Evolutionary conservation across 2,888 invertebrate genomes (phyloP), one percentile per base, ranked within the genome.

Genomic region (Thymelicus sylvestris): DNA sequence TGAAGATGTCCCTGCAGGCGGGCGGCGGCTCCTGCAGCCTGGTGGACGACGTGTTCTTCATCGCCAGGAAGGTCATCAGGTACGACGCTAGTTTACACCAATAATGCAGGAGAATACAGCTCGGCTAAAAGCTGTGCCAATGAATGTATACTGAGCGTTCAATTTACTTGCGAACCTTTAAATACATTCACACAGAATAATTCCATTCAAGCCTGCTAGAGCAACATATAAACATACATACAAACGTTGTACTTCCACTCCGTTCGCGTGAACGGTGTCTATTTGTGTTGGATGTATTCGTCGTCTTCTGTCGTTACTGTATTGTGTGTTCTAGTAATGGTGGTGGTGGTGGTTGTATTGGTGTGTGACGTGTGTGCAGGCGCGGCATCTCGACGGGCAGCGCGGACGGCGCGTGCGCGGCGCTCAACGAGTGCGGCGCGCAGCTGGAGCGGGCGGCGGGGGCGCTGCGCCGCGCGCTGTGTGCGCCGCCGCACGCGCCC

Each of bases 21-120:
- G 96, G 96, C 6, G 95, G 95, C 72, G 95, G 96, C 76, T 96
- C 96, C 0, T 98, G 98, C 3, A 98, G 98, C 77, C 96, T 99
- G 94, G 97, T 99, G 0, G 99, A 99, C 87, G 99, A 99, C 89
- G 97, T 99, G 0, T 99, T 99, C 91, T 99, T 98, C 87, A 98
- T 99, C 77, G 96, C 99, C 3, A 96, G 98, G 81, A 99, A 99
- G 92, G 98, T 98, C 80, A 97, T 99, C 66, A 95, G 97, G 97
- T 90, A 67, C 71, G 76, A 13, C 6, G 2, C 19, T 19, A 19
- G 19, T 19, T 19, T 19, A 19, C 19, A 19, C 19, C 19, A 31
- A 31, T 31, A 31, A 31, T 31, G 31, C 5, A 31, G 31, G 31
- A 31, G 31, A 31, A 5, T 31, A 31, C 19, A 31, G 3, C 31